phyloP scores from a whole-genome alignment of 2,797 vertebrate species.

The Rhinoraja longicauda region DNA sequence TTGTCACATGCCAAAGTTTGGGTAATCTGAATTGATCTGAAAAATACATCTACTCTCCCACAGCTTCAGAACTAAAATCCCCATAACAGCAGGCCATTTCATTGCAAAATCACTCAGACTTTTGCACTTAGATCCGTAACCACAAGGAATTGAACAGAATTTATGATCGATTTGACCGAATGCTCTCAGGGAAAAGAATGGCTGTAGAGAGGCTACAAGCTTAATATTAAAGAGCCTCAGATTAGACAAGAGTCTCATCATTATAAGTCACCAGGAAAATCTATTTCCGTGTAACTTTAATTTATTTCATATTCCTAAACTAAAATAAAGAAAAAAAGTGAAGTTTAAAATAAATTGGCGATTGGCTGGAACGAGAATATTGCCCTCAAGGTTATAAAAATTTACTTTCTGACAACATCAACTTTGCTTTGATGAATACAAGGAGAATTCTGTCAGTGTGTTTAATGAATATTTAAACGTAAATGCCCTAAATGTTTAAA shows the following conservation, averaged over 20 bases:
- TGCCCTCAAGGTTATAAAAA: background rate
- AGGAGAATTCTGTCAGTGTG: background rate
- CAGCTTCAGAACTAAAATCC: background rate
- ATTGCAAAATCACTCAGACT: background rate
- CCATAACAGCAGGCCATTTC: background rate
- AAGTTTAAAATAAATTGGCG: background rate
- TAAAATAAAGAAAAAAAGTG: background rate
- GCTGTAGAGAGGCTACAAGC: no score
- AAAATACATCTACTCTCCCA: background rate
- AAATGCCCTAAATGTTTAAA: background rate
- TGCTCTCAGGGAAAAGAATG: background rate
- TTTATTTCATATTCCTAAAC: background rate
- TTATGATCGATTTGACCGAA: background rate
- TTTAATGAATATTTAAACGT: background rate
- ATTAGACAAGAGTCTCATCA: no score
- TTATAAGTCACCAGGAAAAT: no score
- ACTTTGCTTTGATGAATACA: background rate
- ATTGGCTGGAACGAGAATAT: background rate
- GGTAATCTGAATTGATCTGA: background rate
- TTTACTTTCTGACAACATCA: background rate
- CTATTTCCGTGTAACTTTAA: no score
- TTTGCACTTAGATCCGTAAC: background rate
- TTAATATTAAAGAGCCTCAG: no score
- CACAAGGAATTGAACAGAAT: background rate
- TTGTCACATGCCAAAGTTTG: background rate